These are phyloP conservation scores for Aurelia sp. DNA, from an alignment of 30 jellyfish, hydroid and myxozoan species.

Conservation along the genomic window DNA sequence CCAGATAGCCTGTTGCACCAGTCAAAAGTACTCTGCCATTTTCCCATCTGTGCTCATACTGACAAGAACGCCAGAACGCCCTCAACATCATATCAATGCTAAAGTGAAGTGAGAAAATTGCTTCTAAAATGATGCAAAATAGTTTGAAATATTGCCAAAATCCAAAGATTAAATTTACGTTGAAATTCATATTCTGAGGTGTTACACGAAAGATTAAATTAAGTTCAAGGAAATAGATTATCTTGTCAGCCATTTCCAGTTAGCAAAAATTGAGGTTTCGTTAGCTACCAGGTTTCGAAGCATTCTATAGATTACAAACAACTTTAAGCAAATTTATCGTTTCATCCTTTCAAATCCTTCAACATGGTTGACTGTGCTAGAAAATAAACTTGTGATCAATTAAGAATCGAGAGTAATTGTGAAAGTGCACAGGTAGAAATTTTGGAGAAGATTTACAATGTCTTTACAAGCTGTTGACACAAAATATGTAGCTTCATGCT, in stretches of 20 bases:
- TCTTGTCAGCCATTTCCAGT: not conserved
- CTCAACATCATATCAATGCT: conserved; percentile 92
- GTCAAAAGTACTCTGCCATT: conserved; percentile 88
- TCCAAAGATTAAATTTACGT: too few species aligned
- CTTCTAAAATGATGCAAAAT: too few species aligned
- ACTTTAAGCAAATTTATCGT: not conserved
- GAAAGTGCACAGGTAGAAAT: too few species aligned
- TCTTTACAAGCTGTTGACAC: too few species aligned
- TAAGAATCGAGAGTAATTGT: not conserved
- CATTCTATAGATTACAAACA: conserved; percentile 7
- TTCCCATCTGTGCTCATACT: conserved; percentile 92
- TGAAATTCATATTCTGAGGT: too few species aligned
- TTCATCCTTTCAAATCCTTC: not conserved
- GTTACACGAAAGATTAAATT: too few species aligned
- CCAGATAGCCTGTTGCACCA: conserved; percentile 94
- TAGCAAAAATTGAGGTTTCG: not conserved
- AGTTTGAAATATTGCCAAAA: too few species aligned
- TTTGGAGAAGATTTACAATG: too few species aligned
- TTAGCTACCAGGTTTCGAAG: too few species aligned
- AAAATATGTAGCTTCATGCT: too few species aligned
- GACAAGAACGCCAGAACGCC: conserved; percentile 96
- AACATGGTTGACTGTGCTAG: not conserved
- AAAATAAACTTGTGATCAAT: not conserved
- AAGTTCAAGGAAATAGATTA: too few species aligned
- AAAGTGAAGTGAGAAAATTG: not conserved